Evolutionary conservation across 35 echinoderm and acorn worm genomes (phyloP).

Genomic region (Lytechinus pictus): DNA sequence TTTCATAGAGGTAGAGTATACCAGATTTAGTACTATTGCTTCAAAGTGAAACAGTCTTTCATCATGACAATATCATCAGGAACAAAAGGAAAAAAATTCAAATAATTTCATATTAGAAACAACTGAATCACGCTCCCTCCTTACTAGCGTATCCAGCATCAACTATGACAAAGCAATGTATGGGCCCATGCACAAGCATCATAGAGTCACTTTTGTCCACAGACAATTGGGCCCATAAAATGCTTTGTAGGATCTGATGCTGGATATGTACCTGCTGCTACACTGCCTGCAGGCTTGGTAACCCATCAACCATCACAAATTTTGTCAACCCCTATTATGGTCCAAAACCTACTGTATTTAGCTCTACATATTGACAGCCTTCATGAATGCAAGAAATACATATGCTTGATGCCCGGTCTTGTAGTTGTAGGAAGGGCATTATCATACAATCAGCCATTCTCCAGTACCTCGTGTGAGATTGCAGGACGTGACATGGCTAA

Average conservation of each 20-base stretch:
- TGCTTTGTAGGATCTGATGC: too few relatives aligned
- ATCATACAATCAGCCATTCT: not conserved
- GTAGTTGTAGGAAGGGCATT: slow-evolving; percentile 50
- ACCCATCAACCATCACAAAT: not conserved
- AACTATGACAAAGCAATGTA: too few relatives aligned
- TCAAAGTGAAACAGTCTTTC: not conserved
- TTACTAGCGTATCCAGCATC: too few relatives aligned
- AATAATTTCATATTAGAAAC: not conserved
- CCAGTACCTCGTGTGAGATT: too few relatives aligned
- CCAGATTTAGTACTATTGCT: not conserved
- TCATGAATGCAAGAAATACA: slow-evolving; percentile 40
- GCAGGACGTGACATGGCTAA: too few relatives aligned
- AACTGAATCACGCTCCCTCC: not conserved
- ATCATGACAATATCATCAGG: not conserved
- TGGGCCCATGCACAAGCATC: too few relatives aligned
- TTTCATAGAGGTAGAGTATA: not conserved
- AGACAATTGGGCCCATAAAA: not conserved
- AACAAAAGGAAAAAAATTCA: not conserved
- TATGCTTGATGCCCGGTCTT: slow-evolving; percentile 61
- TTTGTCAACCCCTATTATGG: not conserved
- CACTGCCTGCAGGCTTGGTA: not conserved
- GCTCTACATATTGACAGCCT: slow-evolving; percentile 62
- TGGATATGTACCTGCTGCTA: not conserved
- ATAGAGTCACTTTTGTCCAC: not conserved
- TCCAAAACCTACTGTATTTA: not conserved